These are phyloP conservation scores for Spodoptera litura DNA, from an alignment of 1,140 invertebrate genomes.

Conservation along the genomic window DNA sequence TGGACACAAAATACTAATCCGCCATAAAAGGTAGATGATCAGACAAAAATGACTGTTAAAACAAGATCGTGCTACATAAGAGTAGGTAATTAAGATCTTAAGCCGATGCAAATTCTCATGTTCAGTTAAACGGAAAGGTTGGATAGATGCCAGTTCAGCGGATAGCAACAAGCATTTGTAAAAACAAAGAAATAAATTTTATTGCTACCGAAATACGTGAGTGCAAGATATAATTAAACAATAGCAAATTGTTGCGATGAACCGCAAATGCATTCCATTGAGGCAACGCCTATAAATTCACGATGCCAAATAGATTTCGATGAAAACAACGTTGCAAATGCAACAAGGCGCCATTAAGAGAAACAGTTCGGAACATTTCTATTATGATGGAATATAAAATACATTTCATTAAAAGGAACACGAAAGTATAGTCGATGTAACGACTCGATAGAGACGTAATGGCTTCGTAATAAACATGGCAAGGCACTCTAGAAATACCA, in stretches of 20 bases:
- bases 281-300: not conserved
- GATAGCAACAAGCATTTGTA: conserved; percentile 55
- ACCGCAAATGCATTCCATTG: conserved; percentile 19
- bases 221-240: conserved; percentile 37
- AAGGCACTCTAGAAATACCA: conserved; percentile 12
- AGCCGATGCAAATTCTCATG: conserved; percentile 28
- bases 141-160: conserved; percentile 52
- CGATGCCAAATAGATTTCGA: not conserved
- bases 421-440: not conserved
- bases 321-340: not conserved
- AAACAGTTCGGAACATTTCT: not conserved
- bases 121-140: conserved; percentile 54
- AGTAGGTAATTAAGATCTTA: conserved; percentile 18
- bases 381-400: conserved; percentile 4
- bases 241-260: conserved; percentile 32
- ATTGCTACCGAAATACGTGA: conserved; percentile 28
- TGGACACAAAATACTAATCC: not conserved
- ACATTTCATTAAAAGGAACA: conserved; percentile 12
- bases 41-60: not conserved
- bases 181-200: conserved; percentile 55
- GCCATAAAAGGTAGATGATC: not conserved
- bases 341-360: not conserved
- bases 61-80: not conserved
- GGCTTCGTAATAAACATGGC: conserved; percentile 26
- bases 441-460: conserved; percentile 10